Base-by-base conservation (phyloP, 23 tunicate species). In the Ciona savignyi region DNA sequence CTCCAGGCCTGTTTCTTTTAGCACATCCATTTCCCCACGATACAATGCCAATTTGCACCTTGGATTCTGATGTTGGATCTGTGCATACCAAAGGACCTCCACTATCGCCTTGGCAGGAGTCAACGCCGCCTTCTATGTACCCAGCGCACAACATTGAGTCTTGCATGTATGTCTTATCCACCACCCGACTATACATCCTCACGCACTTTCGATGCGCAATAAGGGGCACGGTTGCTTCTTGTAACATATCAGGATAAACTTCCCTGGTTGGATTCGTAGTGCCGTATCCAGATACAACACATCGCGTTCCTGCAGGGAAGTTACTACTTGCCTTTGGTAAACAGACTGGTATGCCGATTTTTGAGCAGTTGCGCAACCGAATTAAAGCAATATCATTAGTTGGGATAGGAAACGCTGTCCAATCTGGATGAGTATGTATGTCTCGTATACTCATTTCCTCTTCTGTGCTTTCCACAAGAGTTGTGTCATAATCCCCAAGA, bases 341-440 rank as follows among this genome's bases (percentile, higher is more conserved):
- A 74, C 85, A 81, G 3, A 81, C 48, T 2, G 85, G 85, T 2
- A 63, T 65, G 72, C 35, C 69, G 27, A 29, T 51, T 65, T 29
- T 4, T 23, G 85, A 71, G 67, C 85, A 81, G 0, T 73, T 66
- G 51, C 34, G 21, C 35, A 81, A 66, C 30, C 64, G 63, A 9
- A 81, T 19, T 1, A 81, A 15, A 62, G 85, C 78, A 51, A 81
- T 81, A 48, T 81, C 85, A 66, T 81, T 81, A 0, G 76, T 81
- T 35, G 85, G 85, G 15, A 81, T 73, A 35, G 85, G 85, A 64
- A 32, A 65, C 0, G 75, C n/a, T 0, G 29, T 1, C 77, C 77
- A 81, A 0, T 66, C 61, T 26, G 85, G 85, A 56, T 81, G 85
- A 30, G 72, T 66, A 72, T 71, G 29, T 26, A 81, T 73, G 23